phyloP scores from a whole-genome alignment of 2,113 vertebrate genomes.

The Balaeniceps rex region DNA sequence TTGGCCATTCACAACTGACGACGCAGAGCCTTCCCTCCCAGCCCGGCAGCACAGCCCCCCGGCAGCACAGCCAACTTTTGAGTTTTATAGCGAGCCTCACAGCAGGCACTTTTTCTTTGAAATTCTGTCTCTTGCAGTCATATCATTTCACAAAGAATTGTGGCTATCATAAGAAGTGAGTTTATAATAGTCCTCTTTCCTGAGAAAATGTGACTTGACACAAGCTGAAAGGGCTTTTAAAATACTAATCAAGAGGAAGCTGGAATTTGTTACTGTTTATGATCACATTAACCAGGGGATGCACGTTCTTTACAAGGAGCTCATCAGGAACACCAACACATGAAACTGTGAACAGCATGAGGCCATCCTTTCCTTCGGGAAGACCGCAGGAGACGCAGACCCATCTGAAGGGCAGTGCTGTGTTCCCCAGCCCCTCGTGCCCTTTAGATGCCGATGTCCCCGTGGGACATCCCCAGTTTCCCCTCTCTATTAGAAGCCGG shows the following conservation, averaged over 20 bases:
- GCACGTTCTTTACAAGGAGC: background rate
- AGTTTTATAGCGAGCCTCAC: background rate
- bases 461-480: background rate
- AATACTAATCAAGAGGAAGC: background rate
- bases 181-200: background rate
- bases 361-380: background rate
- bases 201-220: background rate
- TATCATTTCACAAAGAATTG: background rate
- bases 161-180: background rate
- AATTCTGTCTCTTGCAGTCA: background rate
- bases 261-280: background rate
- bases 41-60: accelerated
- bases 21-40: accelerated
- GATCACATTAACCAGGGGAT: background rate
- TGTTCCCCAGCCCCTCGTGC: background rate
- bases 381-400: background rate
- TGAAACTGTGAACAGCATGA: accelerated
- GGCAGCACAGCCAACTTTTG: too few relatives aligned
- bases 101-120: background rate
- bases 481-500: background rate
- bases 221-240: background rate
- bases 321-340: background rate
- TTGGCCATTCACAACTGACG: background rate
- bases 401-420: background rate
- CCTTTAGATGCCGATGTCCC: background rate